phyloP scores from a whole-genome alignment of 1,140 invertebrate species.

The Lordiphosa clarofinis region DNA sequence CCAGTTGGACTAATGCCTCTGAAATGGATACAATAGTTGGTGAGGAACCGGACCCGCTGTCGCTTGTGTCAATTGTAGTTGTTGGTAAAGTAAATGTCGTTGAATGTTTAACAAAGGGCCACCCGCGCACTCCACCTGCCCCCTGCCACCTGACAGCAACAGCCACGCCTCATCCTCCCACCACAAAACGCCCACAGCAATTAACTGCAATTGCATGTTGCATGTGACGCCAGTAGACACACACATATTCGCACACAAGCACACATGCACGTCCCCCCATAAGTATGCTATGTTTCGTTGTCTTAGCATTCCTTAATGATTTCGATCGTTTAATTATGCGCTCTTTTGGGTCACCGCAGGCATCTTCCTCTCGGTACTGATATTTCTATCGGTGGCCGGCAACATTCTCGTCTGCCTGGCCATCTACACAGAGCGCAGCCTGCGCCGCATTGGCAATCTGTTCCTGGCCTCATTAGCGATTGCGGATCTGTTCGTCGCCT shows the following conservation, averaged over 20 bases:
- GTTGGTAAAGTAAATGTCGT: constrained; percentile 84
- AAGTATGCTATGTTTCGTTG: constrained; percentile 62
- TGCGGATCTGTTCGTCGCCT: constrained; percentile 96
- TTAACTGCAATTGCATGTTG: constrained; percentile 58
- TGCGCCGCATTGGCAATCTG: constrained; percentile 95
- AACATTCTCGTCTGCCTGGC: constrained; percentile 97
- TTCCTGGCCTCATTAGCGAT: constrained; percentile 97
- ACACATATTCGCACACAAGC: constrained; percentile 11
- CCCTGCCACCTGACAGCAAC: constrained; percentile 13
- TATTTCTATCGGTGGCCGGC: constrained; percentile 95
- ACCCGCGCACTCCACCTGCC: constrained; percentile 9
- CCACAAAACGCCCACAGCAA: constrained; percentile 31
- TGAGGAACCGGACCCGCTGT: constrained; percentile 85
- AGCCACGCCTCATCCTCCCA: constrained; percentile 3
- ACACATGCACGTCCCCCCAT: constrained; percentile 26
- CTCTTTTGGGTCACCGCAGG: constrained; percentile 81
- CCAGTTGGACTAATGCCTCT: constrained; percentile 77
- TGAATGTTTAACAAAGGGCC: constrained; percentile 65
- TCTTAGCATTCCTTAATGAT: constrained; percentile 17
- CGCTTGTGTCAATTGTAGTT: constrained; percentile 86
- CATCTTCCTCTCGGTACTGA: constrained; percentile 91
- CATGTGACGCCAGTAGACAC: constrained; percentile 29
- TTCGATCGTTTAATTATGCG: constrained; percentile 24
- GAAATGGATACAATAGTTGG: constrained; percentile 82
- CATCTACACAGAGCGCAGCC: constrained; percentile 95